Base-by-base conservation (phyloP, 2,888 invertebrate genomes). In the Leuctra nigra region DNA sequence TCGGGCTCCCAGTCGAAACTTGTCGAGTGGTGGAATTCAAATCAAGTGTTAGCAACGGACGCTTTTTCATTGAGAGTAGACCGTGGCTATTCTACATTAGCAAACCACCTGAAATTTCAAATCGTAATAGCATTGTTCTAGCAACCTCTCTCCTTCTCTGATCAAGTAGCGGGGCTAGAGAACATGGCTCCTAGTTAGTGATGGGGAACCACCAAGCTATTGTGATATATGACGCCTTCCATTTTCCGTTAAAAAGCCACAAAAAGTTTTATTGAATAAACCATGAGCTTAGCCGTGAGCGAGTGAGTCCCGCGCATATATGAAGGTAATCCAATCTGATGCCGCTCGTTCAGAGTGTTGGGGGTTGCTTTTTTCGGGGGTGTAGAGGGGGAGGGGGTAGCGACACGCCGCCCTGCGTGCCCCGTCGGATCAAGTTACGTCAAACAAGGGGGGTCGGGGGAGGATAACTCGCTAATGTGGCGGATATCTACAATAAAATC, bases 241-340 rank as follows among this genome's bases (percentile, higher is more conserved):
- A 50, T 50, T 50, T 50, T 50, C n/a, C 50, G 50, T 50, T 50
- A 50, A 50, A 50, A 50, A 50, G 50, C 50, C 50, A 50, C 50
- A 50, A 50, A 50, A 35, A 50, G 50, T 50, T 29, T 50, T 50
- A 50, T 50, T 50, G 50, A 50, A 50, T 50, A 50, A 50, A 50
- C 35, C 50, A 50, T 50, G 50, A 50, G 50, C 35, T 50, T 33
- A 33, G 50, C 35, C 41, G 41, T 11, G 9, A 33, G 47, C 47
- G 23, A 23, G 47, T 16, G 25, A 14, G 14, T 25, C 11, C n/a
- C 25, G 29, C 29, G 16, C 50, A 16, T 35, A 50, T 50, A 50
- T 35, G 50, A 50, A 50, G 50, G 50, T 33, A 20, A 33, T 29
- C 35, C 50, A 50, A 50, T 50, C 50, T 47, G 47, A 13, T 23